Evolutionary conservation across 1,140 invertebrate genomes (phyloP).

Genomic region (Andrena cerasifolii): DNA sequence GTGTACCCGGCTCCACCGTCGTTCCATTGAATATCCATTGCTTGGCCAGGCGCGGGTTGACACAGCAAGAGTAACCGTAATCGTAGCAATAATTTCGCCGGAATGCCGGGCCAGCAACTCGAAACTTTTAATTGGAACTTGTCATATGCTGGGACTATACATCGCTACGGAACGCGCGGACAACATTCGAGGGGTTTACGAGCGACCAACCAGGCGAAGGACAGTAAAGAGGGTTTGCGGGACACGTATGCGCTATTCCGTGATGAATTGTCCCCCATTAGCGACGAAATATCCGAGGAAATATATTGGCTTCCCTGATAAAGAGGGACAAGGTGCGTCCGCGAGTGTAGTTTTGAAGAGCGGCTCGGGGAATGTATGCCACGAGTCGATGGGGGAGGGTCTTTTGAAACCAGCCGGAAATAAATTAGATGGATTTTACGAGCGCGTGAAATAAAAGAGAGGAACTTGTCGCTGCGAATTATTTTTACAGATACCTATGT

Average conservation of each 20-base stretch:
- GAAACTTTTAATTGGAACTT: constrained; percentile 51
- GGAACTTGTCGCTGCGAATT: background rate
- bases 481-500: background rate
- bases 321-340: background rate
- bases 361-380: background rate
- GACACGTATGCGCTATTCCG: constrained; percentile 39
- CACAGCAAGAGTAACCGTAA: constrained; percentile 34
- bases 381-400: too few relatives aligned
- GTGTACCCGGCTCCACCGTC: background rate
- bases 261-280: constrained; percentile 39
- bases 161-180: background rate
- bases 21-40: constrained; percentile 32
- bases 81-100: constrained; percentile 41
- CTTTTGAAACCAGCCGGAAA: background rate
- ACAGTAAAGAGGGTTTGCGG: constrained; percentile 43
- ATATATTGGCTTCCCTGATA: background rate
- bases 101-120: constrained; percentile 15
- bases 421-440: constrained; percentile 11
- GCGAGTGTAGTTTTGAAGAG: background rate
- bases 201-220: constrained; percentile 11
- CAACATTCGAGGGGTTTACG: constrained; percentile 43
- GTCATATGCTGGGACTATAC: constrained; percentile 43
- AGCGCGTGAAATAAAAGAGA: background rate
- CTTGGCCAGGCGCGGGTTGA: background rate
- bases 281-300: background rate